Conservation (phyloP, 2,888 invertebrate species). For the Trachelus troglodyta region DNA sequence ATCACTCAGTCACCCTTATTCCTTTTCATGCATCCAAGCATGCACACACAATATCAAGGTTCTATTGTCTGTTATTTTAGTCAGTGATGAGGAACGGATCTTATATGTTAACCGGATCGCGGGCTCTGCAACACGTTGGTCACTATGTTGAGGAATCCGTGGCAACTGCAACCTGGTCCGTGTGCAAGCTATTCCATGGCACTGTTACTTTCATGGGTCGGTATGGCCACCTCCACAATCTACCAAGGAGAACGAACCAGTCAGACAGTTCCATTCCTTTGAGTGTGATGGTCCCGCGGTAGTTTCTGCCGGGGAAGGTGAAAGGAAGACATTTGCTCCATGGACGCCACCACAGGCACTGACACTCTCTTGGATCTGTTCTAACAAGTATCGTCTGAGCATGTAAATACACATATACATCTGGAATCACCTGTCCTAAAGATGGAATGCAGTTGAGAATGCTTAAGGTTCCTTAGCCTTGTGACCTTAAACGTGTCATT, state of each 20-base stretch:
- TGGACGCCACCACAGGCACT: background rate
- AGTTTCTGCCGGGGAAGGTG: slow-evolving; percentile 40
- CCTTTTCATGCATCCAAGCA: background rate
- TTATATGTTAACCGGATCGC: background rate
- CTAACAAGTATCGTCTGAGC: background rate
- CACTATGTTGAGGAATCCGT: slow-evolving; percentile 8
- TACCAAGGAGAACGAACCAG: background rate
- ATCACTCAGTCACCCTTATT: background rate
- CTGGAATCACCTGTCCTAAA: background rate
- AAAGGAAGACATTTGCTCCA: slow-evolving; percentile 59
- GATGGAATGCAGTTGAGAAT: background rate
- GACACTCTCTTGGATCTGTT: background rate
- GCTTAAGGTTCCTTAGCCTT: background rate
- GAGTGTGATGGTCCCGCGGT: background rate
- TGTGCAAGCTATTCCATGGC: slow-evolving; percentile 41
- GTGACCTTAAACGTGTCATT: background rate
- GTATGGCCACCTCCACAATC: slow-evolving; percentile 33
- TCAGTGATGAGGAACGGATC: background rate
- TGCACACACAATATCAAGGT: background rate
- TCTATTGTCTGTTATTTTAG: background rate
- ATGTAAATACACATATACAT: background rate
- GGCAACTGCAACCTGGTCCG: slow-evolving; percentile 17
- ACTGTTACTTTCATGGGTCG: slow-evolving; percentile 66
- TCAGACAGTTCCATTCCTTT: background rate
- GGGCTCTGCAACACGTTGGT: background rate